Evolutionary conservation across 2,888 invertebrate species (phyloP).

Genomic region (Meta bourneti): DNA sequence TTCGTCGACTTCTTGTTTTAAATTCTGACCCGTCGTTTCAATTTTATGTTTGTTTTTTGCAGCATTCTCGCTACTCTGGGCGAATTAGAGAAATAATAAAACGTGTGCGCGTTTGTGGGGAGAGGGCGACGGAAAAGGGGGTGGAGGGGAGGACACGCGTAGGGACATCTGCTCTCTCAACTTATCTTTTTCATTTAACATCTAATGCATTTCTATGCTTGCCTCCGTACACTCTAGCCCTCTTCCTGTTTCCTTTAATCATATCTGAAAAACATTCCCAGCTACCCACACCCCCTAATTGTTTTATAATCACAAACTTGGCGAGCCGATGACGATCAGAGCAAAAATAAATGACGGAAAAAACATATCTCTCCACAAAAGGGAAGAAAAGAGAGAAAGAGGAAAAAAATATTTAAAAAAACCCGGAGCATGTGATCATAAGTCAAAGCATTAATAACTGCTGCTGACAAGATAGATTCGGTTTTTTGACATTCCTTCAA

Average conservation of each 20-base stretch:
- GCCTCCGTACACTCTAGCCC: background rate
- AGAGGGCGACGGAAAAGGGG: background rate
- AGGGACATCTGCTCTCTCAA: slow-evolving; percentile 52
- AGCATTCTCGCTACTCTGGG: slow-evolving; percentile 14
- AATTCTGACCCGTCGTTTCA: slow-evolving; percentile 44
- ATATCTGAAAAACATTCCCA: slow-evolving; percentile 54
- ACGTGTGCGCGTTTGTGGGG: background rate
- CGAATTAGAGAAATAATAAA: slow-evolving; percentile 69
- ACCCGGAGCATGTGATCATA: slow-evolving; percentile 48
- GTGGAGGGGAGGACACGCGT: background rate
- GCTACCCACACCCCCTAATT: slow-evolving; percentile 59
- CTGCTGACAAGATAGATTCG: slow-evolving; percentile 74
- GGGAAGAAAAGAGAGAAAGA: background rate
- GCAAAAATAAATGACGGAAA: slow-evolving; percentile 39
- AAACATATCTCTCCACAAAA: slow-evolving; percentile 2
- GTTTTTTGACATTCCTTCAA: slow-evolving; percentile 76
- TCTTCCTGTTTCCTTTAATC: slow-evolving; percentile 49
- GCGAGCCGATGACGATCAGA: slow-evolving; percentile 53
- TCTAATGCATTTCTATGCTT: slow-evolving; percentile 47
- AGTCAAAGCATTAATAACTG: slow-evolving; percentile 76
- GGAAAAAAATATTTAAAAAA: slow-evolving; percentile 26
- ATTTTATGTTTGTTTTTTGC: slow-evolving; percentile 40
- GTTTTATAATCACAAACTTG: slow-evolving; percentile 72
- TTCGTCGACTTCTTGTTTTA: background rate
- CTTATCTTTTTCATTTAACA: slow-evolving; percentile 73